Base-by-base conservation (phyloP, 1,140 invertebrate genomes). In the Micrasema minimum region DNA sequence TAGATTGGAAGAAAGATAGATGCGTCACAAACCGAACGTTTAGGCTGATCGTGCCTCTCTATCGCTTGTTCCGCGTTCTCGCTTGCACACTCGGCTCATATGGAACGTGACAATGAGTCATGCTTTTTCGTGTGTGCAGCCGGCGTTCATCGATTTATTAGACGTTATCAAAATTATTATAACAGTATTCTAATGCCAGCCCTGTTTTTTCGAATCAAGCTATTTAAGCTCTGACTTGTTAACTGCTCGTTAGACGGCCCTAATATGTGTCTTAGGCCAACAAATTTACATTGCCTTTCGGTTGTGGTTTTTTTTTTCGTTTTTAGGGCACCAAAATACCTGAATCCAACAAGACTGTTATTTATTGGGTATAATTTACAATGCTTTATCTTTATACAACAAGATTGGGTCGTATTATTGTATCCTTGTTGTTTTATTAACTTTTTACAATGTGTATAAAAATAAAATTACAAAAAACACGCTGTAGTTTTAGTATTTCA, bases 211-310 rank as follows among this genome's bases (percentile, higher is more conserved):
- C 37, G 18, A 41, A 41, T 59, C 37, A 22, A 35, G 55, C 16
- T 59, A 59, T 59, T 59, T 41, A 35, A 59, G 14, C 20, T 55
- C 20, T 10, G 55, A 14, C 55, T 59, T 69, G 71, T 72, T 72
- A 72, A 72, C 66, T 62, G 62, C 14, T 72, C 71, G 71, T 69
- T 69, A 65, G 48, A 18, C 20, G 66, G 48, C 66, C 61, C 66
- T 69, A 69, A 72, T 72, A 65, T 57, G 64, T 62, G 66, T 43
- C 66, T 72, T 31, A 48, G 62, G 43, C 66, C 62, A 45, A 72
- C 71, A 69, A 73, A 73, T 73, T 73, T 73, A 73, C 66, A 66
- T 69, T 66, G 59, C 46, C 69, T 61, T 55, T 57, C 23, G 9
- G 16, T 11, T n/a, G 50, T 61, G 26, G 23, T 50, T 72, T 62